Base-by-base conservation (phyloP, 2,888 invertebrate species). In the Criorhina ranunculi region DNA sequence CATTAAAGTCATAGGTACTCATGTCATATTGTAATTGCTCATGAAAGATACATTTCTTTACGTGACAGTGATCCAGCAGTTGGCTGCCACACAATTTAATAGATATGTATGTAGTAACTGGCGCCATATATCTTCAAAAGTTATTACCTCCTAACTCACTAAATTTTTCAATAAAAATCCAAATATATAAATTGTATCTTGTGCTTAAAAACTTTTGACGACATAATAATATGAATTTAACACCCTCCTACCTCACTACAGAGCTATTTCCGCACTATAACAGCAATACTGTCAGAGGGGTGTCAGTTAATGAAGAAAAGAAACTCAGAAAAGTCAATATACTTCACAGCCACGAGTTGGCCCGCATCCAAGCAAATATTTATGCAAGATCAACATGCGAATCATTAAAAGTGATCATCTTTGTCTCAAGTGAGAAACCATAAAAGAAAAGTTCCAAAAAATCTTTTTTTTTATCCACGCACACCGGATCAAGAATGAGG, bases 341-440 rank as follows among this genome's bases (percentile, higher is more conserved):
- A 66, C 55, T 57, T 72, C 35, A 62, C 29, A 11, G 9, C 37
- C 19, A 77, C 60, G 67, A 42, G 67, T 62, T 83, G 83, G 83
- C 83, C 3, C 15, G 31, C 42, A 12, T 79, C 83, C 83, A 83
- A 83, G 57, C 62, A 79, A 83, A 79, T 83, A 79, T 83, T 83
- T 83, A 83, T 64, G 70, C 83, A 83, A 83, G 67, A 83, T 53
- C 83, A 79, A 79, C 73, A 83, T 57, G 83, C 83, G 78, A 79
- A 75, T 78, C 72, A 44, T 46, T 67, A 73, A 77, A 70, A 53
- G 49, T 29, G 31, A 82, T 82, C 77, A 59, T 69, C 66, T 62
- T 49, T 4, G 24, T 24, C 24, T n/a, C n/a, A n/a, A n/a, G n/a
- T 35, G 40, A 29, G 35, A 62, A 55, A 44, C 35, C 46, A 73